phyloP scores from a whole-genome alignment of 2,888 invertebrate genomes.

The Diplazon laetatorius region DNA sequence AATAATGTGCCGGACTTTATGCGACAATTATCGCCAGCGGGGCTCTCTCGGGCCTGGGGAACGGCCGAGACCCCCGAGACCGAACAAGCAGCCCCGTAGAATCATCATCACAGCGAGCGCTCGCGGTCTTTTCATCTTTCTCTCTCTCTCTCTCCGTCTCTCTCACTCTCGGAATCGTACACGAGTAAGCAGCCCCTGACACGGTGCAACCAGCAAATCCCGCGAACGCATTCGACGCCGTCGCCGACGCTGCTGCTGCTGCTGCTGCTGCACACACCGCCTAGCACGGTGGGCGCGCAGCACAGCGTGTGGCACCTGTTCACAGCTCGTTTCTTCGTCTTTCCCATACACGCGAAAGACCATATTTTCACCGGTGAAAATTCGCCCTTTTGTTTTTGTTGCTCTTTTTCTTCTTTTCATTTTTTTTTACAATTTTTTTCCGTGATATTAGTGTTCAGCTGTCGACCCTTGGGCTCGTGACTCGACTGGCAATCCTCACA shows the following conservation, averaged over 20 bases:
- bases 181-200: background rate
- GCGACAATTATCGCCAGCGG: slow-evolving; percentile 79
- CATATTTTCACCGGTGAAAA: slow-evolving; percentile 20
- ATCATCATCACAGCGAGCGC: slow-evolving; percentile 32
- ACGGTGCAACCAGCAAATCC: slow-evolving; percentile 12
- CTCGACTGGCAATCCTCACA: no score
- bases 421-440: background rate
- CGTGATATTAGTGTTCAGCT: background rate
- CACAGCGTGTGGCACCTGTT: slow-evolving; percentile 80
- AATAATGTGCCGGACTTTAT: slow-evolving; percentile 81
- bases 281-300: slow-evolving; percentile 75
- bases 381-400: slow-evolving; percentile 27
- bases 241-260: slow-evolving; percentile 3
- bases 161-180: slow-evolving; percentile 1
- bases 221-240: slow-evolving; percentile 38
- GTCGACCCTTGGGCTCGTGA: no score
- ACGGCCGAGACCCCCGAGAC: slow-evolving; percentile 69
- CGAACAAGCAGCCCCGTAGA: slow-evolving; percentile 20
- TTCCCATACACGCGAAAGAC: slow-evolving; percentile 13
- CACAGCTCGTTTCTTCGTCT: slow-evolving; percentile 62
- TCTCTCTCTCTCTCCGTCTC: background rate
- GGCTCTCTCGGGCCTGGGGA: slow-evolving; percentile 67
- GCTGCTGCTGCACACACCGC: slow-evolving; percentile 12
- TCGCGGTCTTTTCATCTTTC: no score
- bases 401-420: background rate